Evolutionary conservation across 2,113 vertebrate genomes (phyloP).

Genomic region (Silurus meridionalis): DNA sequence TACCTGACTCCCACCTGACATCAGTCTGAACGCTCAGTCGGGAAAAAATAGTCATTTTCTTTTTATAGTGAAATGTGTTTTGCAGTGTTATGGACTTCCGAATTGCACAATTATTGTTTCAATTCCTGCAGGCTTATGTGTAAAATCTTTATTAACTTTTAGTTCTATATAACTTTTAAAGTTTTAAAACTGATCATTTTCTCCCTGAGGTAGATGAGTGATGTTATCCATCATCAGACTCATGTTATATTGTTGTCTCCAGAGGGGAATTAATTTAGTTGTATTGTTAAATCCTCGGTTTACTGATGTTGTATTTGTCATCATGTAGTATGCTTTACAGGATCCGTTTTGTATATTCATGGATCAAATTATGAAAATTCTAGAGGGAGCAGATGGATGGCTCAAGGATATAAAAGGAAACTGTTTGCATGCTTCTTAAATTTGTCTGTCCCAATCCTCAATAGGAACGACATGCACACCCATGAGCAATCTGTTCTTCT

Average conservation of each 20-base stretch:
- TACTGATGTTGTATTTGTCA: slow-evolving; percentile 29
- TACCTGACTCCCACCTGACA: slow-evolving; percentile 14
- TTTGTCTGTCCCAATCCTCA: slow-evolving; percentile 46
- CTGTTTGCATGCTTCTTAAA: slow-evolving; percentile 42
- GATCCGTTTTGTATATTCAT: slow-evolving; percentile 37
- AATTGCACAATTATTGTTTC: background rate
- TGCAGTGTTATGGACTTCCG: background rate
- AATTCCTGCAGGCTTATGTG: background rate
- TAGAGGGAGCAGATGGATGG: slow-evolving; percentile 42
- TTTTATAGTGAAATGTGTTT: background rate
- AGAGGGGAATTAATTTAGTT: slow-evolving; percentile 18
- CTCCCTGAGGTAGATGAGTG: slow-evolving; percentile 4
- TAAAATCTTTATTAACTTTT: slow-evolving; percentile 27
- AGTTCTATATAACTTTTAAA: slow-evolving; percentile 13
- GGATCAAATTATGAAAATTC: slow-evolving; percentile 21
- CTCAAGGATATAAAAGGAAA: slow-evolving; percentile 42
- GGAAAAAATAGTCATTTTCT: background rate
- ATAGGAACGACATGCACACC: slow-evolving; percentile 57
- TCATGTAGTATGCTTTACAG: background rate
- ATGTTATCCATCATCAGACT: slow-evolving; percentile 12
- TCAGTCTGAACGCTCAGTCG: background rate
- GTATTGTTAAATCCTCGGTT: background rate
- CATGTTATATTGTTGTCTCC: background rate
- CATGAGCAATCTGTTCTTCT: slow-evolving; percentile 58
- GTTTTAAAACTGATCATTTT: background rate